Evolutionary conservation across 2,113 vertebrate genomes (phyloP).

Genomic region (Hippocampus abdominalis): DNA sequence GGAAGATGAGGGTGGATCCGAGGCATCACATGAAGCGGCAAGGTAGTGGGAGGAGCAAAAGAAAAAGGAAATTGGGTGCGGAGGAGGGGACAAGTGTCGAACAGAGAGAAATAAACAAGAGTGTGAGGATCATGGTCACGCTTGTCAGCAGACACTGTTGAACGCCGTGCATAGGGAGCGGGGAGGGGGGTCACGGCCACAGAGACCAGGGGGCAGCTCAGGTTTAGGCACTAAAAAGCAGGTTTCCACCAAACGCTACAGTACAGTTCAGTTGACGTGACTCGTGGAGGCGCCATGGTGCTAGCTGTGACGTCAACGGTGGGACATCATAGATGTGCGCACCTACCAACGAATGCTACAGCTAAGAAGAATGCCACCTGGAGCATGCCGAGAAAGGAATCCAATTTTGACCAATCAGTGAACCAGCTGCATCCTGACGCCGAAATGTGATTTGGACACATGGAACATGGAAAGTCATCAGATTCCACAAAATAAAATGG

Average conservation of each 20-base stretch:
- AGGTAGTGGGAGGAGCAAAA: conserved; percentile 23
- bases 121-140: conserved; percentile 61
- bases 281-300: background rate
- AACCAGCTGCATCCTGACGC: background rate
- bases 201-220: conserved; percentile 57
- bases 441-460: no score
- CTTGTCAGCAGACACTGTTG: conserved; percentile 65
- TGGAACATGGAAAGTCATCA: no score
- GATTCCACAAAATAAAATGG: no score
- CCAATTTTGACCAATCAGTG: background rate
- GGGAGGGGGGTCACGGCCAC: conserved; percentile 44
- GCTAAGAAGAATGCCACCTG: conserved; percentile 27
- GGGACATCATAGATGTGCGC: background rate
- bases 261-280: background rate
- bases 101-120: conserved; percentile 67
- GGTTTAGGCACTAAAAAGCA: conserved; percentile 20
- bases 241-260: background rate
- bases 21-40: conserved; percentile 29
- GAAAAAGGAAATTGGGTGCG: conserved; percentile 41
- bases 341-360: background rate
- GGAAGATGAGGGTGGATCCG: conserved; percentile 28
- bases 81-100: conserved; percentile 50
- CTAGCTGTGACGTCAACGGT: background rate
- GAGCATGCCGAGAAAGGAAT: background rate
- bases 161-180: conserved; percentile 48